Evolutionary conservation across 1,140 invertebrate genomes (phyloP).

Genomic region (Listronotus bonariensis): DNA sequence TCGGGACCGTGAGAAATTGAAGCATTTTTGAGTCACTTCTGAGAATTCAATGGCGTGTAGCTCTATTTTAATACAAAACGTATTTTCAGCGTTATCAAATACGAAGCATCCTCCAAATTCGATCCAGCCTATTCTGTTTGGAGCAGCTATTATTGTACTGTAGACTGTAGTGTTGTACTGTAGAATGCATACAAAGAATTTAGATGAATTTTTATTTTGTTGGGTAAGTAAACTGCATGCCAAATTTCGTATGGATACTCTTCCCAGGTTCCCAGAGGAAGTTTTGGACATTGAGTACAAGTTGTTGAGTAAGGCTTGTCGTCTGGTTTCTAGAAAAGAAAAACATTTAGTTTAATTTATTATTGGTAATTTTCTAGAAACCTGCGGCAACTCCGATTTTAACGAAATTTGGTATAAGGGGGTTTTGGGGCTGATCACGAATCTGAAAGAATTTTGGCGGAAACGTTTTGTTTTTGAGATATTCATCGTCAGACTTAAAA

Average conservation of each 20-base stretch:
- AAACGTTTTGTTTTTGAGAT: too few species aligned
- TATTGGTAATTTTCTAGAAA: too few species aligned
- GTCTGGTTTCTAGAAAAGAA: not conserved
- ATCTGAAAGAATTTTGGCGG: too few species aligned
- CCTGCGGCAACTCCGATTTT: too few species aligned
- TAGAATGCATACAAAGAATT: not conserved
- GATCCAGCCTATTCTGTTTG: conserved; percentile 1
- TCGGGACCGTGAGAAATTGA: not conserved
- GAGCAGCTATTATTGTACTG: not conserved
- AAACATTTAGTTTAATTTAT: too few species aligned
- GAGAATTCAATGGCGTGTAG: not conserved
- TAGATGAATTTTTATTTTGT: not conserved
- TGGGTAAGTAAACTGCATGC: not conserved
- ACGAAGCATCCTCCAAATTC: conserved; percentile 5
- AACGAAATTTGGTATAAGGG: too few species aligned
- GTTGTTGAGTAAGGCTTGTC: not conserved
- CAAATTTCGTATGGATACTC: not conserved
- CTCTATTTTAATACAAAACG: conserved; percentile 2
- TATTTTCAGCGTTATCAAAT: not conserved
- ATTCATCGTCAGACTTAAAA: too few species aligned
- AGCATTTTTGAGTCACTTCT: not conserved
- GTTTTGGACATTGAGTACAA: not conserved
- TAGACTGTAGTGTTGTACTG: not conserved
- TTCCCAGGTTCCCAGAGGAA: not conserved
- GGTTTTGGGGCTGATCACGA: too few species aligned